These are phyloP conservation scores for Motacilla alba DNA, from an alignment of 2,113 vertebrate species.

Conservation along the genomic window DNA sequence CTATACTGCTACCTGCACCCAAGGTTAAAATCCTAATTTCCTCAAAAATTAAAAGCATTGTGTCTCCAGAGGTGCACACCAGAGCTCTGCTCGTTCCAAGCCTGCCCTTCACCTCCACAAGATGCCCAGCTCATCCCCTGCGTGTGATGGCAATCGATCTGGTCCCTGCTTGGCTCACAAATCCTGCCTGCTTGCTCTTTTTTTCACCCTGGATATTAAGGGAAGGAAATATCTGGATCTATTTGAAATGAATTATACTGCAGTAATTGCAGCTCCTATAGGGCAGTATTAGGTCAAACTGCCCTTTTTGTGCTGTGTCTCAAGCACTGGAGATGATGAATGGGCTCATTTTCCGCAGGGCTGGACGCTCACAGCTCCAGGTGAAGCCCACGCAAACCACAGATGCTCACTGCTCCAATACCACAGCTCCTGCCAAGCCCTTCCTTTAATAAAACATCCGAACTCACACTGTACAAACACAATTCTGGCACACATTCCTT, in stretches of 20 bases:
- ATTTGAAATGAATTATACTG: conserved; percentile 48
- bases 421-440: not conserved
- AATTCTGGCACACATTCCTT: rapidly evolving
- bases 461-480: not conserved
- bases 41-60: not conserved
- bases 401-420: not conserved
- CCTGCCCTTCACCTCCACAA: not conserved
- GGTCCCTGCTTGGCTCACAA: not conserved
- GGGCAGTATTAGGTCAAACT: conserved; percentile 56
- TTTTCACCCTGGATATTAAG: not conserved
- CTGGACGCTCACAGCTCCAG: not conserved
- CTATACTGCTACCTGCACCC: not conserved
- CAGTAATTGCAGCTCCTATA: conserved; percentile 51
- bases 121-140: not conserved
- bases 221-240: conserved; percentile 39
- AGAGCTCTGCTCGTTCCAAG: not conserved
- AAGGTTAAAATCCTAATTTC: not conserved
- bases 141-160: not conserved
- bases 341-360: conserved; percentile 43
- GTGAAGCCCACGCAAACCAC: conserved; percentile 6
- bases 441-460: not conserved
- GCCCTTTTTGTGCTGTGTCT: conserved; percentile 51
- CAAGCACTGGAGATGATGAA: conserved; percentile 29
- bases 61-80: not conserved
- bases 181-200: not conserved